Evolutionary conservation across 1,140 invertebrate genomes (phyloP), one percentile per base, ranked within the genome.

Genomic region (Wasmannia auropunctata): DNA sequence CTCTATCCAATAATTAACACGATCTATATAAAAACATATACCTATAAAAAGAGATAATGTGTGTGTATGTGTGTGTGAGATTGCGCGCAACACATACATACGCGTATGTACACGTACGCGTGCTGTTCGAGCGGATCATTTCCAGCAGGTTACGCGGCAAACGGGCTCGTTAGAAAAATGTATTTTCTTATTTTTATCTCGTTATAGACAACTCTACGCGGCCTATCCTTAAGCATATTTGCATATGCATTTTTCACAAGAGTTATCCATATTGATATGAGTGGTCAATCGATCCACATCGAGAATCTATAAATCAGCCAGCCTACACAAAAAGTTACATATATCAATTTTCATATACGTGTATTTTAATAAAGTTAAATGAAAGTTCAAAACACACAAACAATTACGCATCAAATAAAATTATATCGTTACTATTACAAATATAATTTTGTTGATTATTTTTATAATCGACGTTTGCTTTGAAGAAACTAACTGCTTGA

Each of bases 131-230:
- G 49, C 65, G 25, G 6, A 83, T 83, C 51, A 83, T 22, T 70
- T 72, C 79, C 79, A 72, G 40, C 51, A 83, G 67, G 40, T 58
- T 83, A 83, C 67, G 51, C 51, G 28, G 51, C 37, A 56, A 58
- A 69, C 51, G 19, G 7, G 51, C 19, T 69, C 62, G 63, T 72
- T 72, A 43, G 65, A 74, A 72, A 51, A 83, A 56, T 69, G 28
- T 31, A 60, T 83, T 34, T 58, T 72, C 40, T 83, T 83, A 83
- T 83, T 83, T 83, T 83, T 83, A 83, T 83, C 79, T 69, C 65
- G n/a, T 70, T 81, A 72, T 81, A 72, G 51, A 58, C 16, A 46
- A 28, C 31, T 16, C 11, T 65, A 14, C 37, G 43, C 5, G 10
- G 10, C 31, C 19, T 10, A 0, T 14, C 8, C 31, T 67, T 31